A percentile compares a stretch with the other conserved stretches of the same genome.
Evolutionary conservation across 2,113 vertebrate genomes (phyloP).

Genomic region (Vicugna pacos): DNA sequence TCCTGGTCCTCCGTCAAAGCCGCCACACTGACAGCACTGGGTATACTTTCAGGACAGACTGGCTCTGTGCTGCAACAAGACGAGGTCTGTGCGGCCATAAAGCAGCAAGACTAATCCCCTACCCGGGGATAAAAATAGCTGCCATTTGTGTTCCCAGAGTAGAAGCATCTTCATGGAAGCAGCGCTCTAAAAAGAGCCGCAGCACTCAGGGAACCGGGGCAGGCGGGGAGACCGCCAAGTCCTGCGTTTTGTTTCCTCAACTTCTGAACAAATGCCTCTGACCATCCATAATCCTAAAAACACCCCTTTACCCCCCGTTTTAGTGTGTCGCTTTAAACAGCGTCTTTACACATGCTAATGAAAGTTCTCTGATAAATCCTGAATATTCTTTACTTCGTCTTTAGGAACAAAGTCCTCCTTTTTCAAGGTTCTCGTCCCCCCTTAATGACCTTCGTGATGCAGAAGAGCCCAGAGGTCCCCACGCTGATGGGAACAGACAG

Average conservation of each 20-base stretch:
- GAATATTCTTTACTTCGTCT: background rate
- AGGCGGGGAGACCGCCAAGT: background rate
- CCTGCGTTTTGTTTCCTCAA: background rate
- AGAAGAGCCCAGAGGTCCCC: background rate
- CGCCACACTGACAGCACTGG: background rate
- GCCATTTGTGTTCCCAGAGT: accelerated
- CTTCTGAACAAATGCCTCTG: background rate
- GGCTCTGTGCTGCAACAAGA: background rate
- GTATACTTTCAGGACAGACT: background rate
- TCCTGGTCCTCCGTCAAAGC: background rate
- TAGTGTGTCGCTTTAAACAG: background rate
- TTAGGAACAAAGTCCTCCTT: background rate
- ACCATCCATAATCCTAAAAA: background rate
- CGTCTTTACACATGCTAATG: background rate
- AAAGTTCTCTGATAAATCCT: background rate
- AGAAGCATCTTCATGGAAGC: background rate
- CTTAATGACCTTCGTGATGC: background rate
- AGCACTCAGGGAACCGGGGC: accelerated
- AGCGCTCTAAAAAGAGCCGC: background rate
- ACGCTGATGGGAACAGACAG: background rate
- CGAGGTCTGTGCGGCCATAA: background rate
- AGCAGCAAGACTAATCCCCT: background rate
- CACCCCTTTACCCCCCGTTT: background rate
- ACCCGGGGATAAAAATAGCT: background rate
- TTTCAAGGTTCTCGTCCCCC: background rate